Evolutionary conservation across 2,888 invertebrate genomes (phyloP), one percentile per base, ranked within the genome.

Genomic region (Panzeria rudis): DNA sequence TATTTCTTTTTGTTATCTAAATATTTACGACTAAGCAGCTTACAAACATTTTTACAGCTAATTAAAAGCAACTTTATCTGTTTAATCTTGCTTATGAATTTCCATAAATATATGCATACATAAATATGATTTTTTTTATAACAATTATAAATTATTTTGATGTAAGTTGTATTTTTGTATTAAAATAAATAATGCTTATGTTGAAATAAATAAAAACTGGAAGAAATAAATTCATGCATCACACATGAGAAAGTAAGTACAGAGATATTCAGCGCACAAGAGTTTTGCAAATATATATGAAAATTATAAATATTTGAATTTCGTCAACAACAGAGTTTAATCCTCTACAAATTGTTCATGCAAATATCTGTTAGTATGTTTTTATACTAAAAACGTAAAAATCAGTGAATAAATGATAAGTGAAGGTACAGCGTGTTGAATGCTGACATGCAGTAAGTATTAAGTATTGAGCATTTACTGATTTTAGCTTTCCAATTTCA

Each of bases 281-380:
- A 56, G 61, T 11, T 50, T 59, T 29, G 25, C 41, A 68, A 68
- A 68, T 62, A 68, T 38, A 61, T 61, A 72, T 68, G 59, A 72
- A 64, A 59, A 59, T 61, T 83, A 50, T 41, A 77, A 72, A 77
- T 72, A 72, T 77, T 83, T 83, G 66, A 59, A 77, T 72, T 66
- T 77, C 50, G 66, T 83, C 66, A 72, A 64, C 20, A 71, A 35
- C 50, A 56, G 13, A 66, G 25, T 35, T 77, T 59, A 77, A 72
- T 66, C 59, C 59, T 71, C 76, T 77, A 41, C 52, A 61, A 83
- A 20, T 62, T 23, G 11, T 54, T 35, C 20, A 38, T 73, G 13
- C 25, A 20, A 61, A n/a, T n/a, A n/a, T n/a, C n/a, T n/a, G n/a
- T n/a, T n/a, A n/a, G n/a, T n/a, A n/a, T n/a, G n/a, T n/a, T n/a